These are phyloP conservation scores for Apolygus lucorum DNA, from an alignment of 1,140 invertebrate species.

Conservation along the genomic window DNA sequence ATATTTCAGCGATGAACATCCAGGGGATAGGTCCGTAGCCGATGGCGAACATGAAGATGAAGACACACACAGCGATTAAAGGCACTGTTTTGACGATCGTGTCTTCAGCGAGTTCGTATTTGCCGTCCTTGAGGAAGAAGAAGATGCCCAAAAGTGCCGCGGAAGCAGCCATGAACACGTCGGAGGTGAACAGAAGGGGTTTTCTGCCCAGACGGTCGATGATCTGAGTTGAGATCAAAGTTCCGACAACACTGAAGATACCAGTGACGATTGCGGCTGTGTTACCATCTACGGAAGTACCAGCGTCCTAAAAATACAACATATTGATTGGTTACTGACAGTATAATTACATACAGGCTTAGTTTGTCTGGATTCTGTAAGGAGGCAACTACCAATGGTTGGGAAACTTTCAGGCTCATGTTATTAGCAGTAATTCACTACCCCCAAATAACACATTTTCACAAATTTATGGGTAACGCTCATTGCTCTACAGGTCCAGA, in stretches of 20 bases:
- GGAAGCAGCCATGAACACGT: conserved; percentile 52
- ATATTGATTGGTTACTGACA: no score
- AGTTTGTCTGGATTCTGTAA: no score
- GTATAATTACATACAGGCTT: no score
- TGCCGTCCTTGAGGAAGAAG: conserved; percentile 49
- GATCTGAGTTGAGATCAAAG: conserved; percentile 57
- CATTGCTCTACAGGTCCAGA: no score
- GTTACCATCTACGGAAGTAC: conserved; percentile 46
- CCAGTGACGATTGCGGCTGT: conserved; percentile 65
- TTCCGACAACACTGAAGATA: conserved; percentile 59
- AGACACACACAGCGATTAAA: conserved; percentile 58
- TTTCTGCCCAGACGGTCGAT: conserved; percentile 60
- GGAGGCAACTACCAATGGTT: no score
- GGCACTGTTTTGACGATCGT: conserved; percentile 55
- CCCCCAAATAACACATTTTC: no score
- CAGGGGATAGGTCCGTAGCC: conserved; percentile 72
- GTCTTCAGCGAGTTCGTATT: conserved; percentile 27
- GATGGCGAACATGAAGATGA: conserved; percentile 66
- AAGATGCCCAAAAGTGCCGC: conserved; percentile 50
- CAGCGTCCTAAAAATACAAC: conserved; percentile 43
- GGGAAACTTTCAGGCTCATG: no score
- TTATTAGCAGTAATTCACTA: no score
- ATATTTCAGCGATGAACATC: conserved; percentile 67
- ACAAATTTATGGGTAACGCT: no score
- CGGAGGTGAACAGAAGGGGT: conserved; percentile 57